Conservation (phyloP, 2,113 vertebrate genomes). For the Grallaria varia region DNA sequence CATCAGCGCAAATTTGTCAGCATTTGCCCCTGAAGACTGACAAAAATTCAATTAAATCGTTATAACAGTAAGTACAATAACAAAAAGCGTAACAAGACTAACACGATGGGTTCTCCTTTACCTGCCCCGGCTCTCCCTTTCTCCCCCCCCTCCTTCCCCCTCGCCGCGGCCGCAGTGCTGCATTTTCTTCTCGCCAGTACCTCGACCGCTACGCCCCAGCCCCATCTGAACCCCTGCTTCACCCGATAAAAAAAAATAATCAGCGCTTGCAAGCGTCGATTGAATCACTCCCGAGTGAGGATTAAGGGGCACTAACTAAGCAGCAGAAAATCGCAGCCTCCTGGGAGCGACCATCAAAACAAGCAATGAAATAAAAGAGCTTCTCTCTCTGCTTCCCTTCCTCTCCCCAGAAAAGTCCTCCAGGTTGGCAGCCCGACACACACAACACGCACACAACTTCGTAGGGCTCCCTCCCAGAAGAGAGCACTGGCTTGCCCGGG, state of each 20-base stretch:
- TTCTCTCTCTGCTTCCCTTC: background rate
- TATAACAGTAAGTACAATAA: background rate
- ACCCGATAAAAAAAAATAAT: background rate
- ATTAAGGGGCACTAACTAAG: slow-evolving; percentile 54
- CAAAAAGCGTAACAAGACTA: background rate
- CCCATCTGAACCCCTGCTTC: background rate
- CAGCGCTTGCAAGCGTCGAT: background rate
- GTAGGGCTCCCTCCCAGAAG: background rate
- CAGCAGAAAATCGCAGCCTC: slow-evolving; percentile 49
- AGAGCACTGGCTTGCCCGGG: background rate
- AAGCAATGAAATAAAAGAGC: slow-evolving; percentile 19
- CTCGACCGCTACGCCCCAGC: background rate
- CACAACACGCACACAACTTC: background rate
- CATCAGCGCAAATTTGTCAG: background rate
- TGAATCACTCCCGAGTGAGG: slow-evolving; percentile 23
- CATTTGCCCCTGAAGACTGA: background rate
- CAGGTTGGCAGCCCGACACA: background rate
- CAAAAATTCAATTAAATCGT: background rate
- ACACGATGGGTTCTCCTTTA: background rate
- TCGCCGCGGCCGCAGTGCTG: background rate
- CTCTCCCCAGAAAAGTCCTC: slow-evolving; percentile 16
- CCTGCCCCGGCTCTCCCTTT: background rate
- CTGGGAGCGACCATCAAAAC: slow-evolving; percentile 36
- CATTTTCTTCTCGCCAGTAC: background rate
- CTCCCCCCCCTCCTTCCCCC: background rate